phyloP scores from a whole-genome alignment of 2,113 vertebrate genomes.

The Strix aluco region DNA sequence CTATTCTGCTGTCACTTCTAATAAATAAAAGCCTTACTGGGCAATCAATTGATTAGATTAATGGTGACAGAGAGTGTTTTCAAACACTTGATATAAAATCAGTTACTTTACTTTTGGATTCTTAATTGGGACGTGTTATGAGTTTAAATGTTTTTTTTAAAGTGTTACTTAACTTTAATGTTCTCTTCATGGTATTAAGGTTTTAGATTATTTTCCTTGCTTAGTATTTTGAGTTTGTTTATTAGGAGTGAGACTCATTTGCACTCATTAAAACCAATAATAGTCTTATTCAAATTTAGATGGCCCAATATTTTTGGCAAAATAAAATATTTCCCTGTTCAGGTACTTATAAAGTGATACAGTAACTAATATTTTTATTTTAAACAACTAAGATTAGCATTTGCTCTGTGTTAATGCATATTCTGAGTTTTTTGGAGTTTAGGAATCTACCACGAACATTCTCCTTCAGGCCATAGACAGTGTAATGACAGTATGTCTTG shows the following conservation, averaged over 20 bases:
- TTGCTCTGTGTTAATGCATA: not conserved
- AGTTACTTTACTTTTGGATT: not conserved
- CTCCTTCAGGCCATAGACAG: not conserved
- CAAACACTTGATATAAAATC: conserved; percentile 21
- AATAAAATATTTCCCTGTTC: not conserved
- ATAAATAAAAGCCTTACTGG: not conserved
- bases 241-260: not conserved
- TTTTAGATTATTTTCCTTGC: not conserved
- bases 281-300: not conserved
- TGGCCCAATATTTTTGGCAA: not conserved
- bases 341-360: not conserved
- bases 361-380: not conserved
- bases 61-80: conserved; percentile 14
- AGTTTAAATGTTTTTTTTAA: not conserved
- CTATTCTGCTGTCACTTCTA: not conserved
- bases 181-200: not conserved
- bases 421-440: not conserved
- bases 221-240: not conserved
- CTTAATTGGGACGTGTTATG: not conserved
- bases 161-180: not conserved
- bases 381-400: not conserved
- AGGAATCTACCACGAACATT: not conserved
- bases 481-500: not conserved
- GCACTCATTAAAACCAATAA: not conserved
- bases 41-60: not conserved